Evolutionary conservation across 2,797 vertebrate species (phyloP), one percentile per base, ranked within the genome.

Genomic region (Myotis myotis): DNA sequence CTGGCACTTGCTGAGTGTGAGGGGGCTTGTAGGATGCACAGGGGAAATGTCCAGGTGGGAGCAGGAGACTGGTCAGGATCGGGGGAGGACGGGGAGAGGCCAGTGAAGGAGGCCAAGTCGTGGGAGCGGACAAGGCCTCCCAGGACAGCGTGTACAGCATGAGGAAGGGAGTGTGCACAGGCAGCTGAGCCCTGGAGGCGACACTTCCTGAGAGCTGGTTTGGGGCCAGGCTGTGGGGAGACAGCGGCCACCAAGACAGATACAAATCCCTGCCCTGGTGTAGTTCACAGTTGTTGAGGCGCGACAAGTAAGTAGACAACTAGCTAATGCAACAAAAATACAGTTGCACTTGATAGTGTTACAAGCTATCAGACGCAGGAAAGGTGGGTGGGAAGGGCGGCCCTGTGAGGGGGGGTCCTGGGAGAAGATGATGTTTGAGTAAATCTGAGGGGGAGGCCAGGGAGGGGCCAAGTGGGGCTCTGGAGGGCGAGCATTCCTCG

Each of bases 141-240:
- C 20, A 7, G 51, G 57, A 36, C 8, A 15, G 6, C 3, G 11
- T 9, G 68, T 5, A 8, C 28, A n/a, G 10, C 3, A 20, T 0
- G 20, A 28, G 19, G 33, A 25, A 44, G 49, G 33, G 70, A 83
- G 30, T 51, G 38, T 15, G 28, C 71, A 23, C 4, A 6, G 72
- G 74, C 4, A 12, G 76, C 51, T 7, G 62, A 38, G 70, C 51
- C 36, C 36, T 6, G 1, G 2, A 20, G 30, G 44, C 11, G 23
- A 13, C 49, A 49, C 47, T 66, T 47, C 33, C 0, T 28, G 12
- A 85, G 79, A 57, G 57, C 12, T 36, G n/a, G 6, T 16, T 86
- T 68, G 20, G 15, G 78, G 76, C 28, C 36, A 44, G 66, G n/a
- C 25, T 33, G 12, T 78, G 60, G 60, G 19, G 6, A 30, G n/a